These are phyloP conservation scores for Mythimna pallens DNA, from an alignment of 2,888 invertebrate genomes.

Conservation along the genomic window DNA sequence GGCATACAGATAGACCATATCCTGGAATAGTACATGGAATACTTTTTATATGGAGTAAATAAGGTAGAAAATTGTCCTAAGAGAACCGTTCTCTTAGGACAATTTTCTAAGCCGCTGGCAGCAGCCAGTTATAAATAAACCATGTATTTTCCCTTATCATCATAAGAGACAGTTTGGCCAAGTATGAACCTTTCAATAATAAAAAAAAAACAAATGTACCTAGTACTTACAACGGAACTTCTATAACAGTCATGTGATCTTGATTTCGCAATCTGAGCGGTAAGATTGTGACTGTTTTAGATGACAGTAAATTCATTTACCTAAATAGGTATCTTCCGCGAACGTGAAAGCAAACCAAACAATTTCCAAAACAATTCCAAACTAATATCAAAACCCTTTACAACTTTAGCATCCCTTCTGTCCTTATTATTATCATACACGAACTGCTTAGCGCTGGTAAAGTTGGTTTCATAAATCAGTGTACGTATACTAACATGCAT, in stretches of 20 bases:
- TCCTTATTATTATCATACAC: slow-evolving; percentile 58
- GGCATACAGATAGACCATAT: too few relatives aligned
- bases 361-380: slow-evolving; percentile 4
- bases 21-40: too few relatives aligned
- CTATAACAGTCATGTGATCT: slow-evolving; percentile 1
- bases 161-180: too few relatives aligned
- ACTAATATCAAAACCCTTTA: slow-evolving; percentile 20
- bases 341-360: not conserved
- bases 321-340: not conserved
- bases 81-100: too few relatives aligned
- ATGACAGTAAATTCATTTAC: not conserved
- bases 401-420: slow-evolving; percentile 14
- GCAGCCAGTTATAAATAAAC: too few relatives aligned
- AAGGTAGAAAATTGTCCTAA: too few relatives aligned
- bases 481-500: slow-evolving; percentile 70
- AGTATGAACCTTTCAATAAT: too few relatives aligned
- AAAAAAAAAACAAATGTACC: too few relatives aligned
- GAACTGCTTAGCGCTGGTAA: slow-evolving; percentile 71
- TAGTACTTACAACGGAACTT: not conserved
- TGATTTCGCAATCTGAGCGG: not conserved
- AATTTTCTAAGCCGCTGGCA: too few relatives aligned
- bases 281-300: not conserved
- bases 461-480: slow-evolving; percentile 77
- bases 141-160: too few relatives aligned
- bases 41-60: too few relatives aligned